A percentile compares a stretch with the other conserved stretches of the same genome.
These are phyloP conservation scores for Rhynchophorus ferrugineus DNA, from an alignment of 1,140 invertebrate species.

Conservation along the genomic window DNA sequence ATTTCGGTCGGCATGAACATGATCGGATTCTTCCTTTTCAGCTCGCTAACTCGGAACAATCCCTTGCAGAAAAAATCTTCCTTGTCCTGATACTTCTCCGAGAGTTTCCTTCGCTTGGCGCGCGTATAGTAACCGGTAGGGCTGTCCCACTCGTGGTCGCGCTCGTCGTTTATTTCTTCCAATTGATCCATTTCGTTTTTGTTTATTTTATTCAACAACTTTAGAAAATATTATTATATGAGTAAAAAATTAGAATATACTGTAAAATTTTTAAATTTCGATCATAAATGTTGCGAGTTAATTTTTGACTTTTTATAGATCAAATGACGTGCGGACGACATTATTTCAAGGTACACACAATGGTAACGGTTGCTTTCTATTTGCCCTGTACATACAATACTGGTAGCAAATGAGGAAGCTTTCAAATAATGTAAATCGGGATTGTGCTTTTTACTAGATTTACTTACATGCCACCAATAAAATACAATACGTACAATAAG, in stretches of 20 bases:
- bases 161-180: conserved; percentile 23
- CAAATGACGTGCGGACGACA: too few relatives aligned
- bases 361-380: too few relatives aligned
- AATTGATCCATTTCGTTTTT: conserved; percentile 9
- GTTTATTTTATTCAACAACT: neutral
- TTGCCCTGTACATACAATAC: too few relatives aligned
- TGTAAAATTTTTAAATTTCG: conserved; percentile 1
- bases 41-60: conserved; percentile 8
- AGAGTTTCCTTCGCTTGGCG: conserved; percentile 22
- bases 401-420: too few relatives aligned
- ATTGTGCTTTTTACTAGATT: too few relatives aligned
- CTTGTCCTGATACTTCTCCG: conserved; percentile 10
- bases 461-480: too few relatives aligned
- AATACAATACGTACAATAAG: too few relatives aligned
- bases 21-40: conserved; percentile 29
- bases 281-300: neutral
- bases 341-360: too few relatives aligned
- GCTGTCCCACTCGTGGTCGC: conserved; percentile 16
- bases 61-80: conserved; percentile 6
- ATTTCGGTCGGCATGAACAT: conserved; percentile 31
- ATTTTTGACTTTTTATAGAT: neutral
- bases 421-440: too few relatives aligned
- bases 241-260: neutral
- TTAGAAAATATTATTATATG: neutral
- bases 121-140: conserved; percentile 21